Percentiles rank a stretch among this genome's conserved stretches.
Conservation (phyloP, 2,888 invertebrate genomes). For the Parnassius orleans region DNA sequence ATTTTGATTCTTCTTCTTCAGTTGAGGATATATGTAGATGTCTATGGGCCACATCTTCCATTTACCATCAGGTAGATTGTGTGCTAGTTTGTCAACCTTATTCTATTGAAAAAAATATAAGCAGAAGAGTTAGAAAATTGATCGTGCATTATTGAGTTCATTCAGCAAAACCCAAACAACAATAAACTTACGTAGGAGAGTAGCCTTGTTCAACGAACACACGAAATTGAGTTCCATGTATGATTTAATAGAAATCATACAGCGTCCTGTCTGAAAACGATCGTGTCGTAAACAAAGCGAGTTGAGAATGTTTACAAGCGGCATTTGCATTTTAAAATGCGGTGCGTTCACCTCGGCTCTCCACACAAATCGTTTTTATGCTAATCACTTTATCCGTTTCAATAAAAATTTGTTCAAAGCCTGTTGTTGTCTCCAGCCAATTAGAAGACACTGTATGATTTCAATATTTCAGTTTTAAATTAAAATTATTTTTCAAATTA, state of each 20-base stretch:
- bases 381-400: conserved; percentile 6
- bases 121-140: too few relatives aligned
- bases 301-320: conserved; percentile 33
- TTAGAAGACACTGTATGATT: neutral
- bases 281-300: conserved; percentile 29
- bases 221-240: neutral
- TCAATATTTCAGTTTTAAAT: neutral
- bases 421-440: conserved; percentile 9
- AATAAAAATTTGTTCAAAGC: conserved; percentile 9
- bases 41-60: too few relatives aligned
- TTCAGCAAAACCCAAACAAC: too few relatives aligned
- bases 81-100: too few relatives aligned
- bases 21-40: too few relatives aligned
- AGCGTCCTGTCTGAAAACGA: conserved; percentile 29
- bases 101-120: too few relatives aligned
- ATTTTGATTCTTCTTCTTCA: too few relatives aligned
- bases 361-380: conserved; percentile 4
- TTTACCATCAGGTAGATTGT: too few relatives aligned
- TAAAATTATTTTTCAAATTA: too few relatives aligned
- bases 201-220: neutral
- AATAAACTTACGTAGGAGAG: too few relatives aligned
- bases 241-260: conserved; percentile 23
- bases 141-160: too few relatives aligned
- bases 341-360: conserved; percentile 12
- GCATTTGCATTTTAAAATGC: conserved; percentile 34